Conservation (phyloP, 2,797 vertebrate genomes). For the Poeciliopsis paucimaculata region DNA sequence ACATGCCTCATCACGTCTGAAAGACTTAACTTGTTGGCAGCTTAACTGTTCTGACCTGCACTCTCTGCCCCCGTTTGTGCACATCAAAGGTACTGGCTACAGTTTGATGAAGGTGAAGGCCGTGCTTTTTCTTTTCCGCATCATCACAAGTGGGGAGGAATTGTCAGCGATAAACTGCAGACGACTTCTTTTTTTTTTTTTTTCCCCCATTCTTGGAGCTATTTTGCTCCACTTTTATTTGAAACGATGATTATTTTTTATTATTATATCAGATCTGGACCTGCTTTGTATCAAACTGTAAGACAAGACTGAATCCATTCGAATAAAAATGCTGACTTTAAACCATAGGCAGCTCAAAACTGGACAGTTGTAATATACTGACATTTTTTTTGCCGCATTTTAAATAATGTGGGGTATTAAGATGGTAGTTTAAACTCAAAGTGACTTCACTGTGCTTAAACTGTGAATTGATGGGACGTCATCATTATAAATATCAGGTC, state of each 20-base stretch:
- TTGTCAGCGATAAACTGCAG: not conserved
- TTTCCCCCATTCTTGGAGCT: not conserved
- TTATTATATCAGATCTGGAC: conserved; percentile 26
- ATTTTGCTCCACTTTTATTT: not conserved
- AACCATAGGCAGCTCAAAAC: conserved; percentile 19
- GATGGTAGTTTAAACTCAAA: not conserved
- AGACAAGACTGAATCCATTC: conserved; percentile 23
- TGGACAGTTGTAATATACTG: conserved; percentile 10
- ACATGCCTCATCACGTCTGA: conserved; percentile 11
- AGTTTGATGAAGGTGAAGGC: conserved; percentile 61
- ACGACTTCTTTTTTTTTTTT: not conserved
- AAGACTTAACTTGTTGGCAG: conserved; percentile 20
- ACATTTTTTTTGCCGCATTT: conserved; percentile 39
- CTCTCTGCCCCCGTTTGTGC: conserved; percentile 32
- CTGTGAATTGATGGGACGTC: conserved; percentile 35
- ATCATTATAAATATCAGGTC: conserved; percentile 14
- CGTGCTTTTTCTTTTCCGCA: conserved; percentile 10
- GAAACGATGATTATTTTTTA: not conserved
- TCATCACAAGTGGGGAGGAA: conserved; percentile 21
- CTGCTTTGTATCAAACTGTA: conserved; percentile 12
- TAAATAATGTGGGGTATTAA: conserved; percentile 32
- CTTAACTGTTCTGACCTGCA: conserved; percentile 17
- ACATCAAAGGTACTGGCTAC: conserved; percentile 42
- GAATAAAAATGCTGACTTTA: conserved; percentile 18
- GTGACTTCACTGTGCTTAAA: conserved; percentile 20